Base-by-base conservation (phyloP, 2,888 invertebrate genomes). In the Furcula furcula region DNA sequence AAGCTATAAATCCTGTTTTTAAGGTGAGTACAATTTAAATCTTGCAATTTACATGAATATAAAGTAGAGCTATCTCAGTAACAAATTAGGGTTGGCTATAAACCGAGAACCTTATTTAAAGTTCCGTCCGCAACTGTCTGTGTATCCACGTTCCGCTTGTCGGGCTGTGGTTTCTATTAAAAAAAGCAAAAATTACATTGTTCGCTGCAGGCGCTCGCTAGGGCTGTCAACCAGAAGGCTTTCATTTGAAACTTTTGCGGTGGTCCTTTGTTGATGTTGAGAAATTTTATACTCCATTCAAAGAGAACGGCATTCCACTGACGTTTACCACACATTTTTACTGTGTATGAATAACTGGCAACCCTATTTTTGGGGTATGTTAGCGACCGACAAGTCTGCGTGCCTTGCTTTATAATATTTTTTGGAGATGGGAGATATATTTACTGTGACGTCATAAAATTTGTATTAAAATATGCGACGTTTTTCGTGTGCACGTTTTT, bases 111-210 rank as follows among this genome's bases (percentile, higher is more conserved):
- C 45, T 55, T 49, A 41, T 55, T 51, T 57, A 57, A 62, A 64
- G 50, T 60, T 56, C 34, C 31, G 19, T 21, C 39, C 39, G 14
- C 58, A 39, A 56, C 42, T 58, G 53, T 58, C 50, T 55, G 50
- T 58, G 41, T 50, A 49, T 57, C 53, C 49, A 40, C 52, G 41
- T 62, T 64, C 48, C 46, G 53, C 59, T 59, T 65, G 61, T 60
- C 61, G 59, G 36, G 43, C 47, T 40, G 59, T 25, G 55, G 64
- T 52, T 67, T 56, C 51, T 68, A 62, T 63, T 58, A 66, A 65
- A 67, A n/a, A 65, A 64, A 64, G 55, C 55, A 63, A 65, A 68
- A 69, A 68, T 64, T 62, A 64, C 61, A 62, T 65, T 60, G 65
- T 63, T 63, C 46, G 54, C 57, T 55, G 53, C 53, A 55, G 53